phyloP scores from a whole-genome alignment of 2,113 vertebrate species.

The Uria aalge region DNA sequence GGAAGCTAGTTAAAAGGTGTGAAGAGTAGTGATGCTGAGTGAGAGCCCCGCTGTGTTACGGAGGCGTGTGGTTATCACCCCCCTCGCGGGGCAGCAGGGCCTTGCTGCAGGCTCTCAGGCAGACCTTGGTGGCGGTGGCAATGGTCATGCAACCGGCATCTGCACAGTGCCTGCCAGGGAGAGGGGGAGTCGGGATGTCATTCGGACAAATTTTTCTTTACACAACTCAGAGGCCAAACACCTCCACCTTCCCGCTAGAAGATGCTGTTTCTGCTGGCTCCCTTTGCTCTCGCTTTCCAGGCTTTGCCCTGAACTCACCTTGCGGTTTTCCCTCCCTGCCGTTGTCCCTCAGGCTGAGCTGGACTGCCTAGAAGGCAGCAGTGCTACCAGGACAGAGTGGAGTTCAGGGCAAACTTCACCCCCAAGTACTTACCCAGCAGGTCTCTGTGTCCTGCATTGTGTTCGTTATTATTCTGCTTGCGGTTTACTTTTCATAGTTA shows the following conservation, averaged over 20 bases:
- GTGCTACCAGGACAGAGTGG: not conserved
- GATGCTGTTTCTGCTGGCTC: not conserved
- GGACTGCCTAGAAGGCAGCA: not conserved
- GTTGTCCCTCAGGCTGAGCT: not conserved
- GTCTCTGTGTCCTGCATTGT: not conserved
- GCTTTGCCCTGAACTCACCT: not conserved
- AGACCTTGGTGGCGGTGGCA: not conserved
- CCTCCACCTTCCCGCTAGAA: not conserved
- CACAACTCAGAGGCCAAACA: not conserved
- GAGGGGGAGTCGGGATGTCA: accelerated
- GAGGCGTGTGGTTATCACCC: not conserved
- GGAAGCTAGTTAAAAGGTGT: not conserved
- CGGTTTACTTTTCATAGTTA: not conserved
- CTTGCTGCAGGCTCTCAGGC: not conserved
- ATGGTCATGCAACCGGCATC: accelerated
- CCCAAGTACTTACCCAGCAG: not conserved
- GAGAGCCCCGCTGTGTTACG: accelerated
- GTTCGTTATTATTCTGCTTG: not conserved
- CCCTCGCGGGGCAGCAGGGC: not conserved
- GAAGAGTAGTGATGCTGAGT: not conserved
- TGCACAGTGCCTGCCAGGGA: not conserved
- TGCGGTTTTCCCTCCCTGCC: not conserved
- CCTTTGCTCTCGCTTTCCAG: not conserved
- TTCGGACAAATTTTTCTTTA: not conserved
- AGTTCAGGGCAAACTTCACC: not conserved